Percentiles rank a stretch among this genome's conserved stretches.
Conservation (phyloP, 2,113 vertebrate genomes). For the Chaetodon trifascialis region DNA sequence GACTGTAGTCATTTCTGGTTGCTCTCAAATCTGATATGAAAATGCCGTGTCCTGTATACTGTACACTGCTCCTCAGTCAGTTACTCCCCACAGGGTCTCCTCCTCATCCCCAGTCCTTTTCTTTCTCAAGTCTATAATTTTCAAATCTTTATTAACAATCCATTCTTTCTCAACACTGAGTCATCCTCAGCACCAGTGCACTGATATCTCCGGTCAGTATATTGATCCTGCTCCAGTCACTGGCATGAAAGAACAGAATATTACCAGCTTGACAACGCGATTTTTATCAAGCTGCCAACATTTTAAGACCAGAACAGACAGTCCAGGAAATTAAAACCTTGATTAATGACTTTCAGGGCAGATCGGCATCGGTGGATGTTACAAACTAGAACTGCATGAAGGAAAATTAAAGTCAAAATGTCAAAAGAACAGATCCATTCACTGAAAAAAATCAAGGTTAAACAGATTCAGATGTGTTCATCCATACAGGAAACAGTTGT, state of each 20-base stretch:
- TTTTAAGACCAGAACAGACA: slow-evolving; percentile 25
- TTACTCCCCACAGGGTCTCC: neutral
- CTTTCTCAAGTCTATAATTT: neutral
- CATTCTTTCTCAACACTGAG: neutral
- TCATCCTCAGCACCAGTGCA: neutral
- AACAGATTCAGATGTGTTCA: neutral
- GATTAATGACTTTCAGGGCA: slow-evolving; percentile 29
- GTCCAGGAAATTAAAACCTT: slow-evolving; percentile 57
- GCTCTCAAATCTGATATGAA: neutral
- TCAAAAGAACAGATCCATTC: neutral
- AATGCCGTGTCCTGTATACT: neutral
- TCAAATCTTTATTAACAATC: neutral
- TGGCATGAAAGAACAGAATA: neutral
- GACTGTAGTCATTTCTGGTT: neutral
- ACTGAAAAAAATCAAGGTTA: neutral
- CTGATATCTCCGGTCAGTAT: neutral
- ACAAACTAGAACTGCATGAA: neutral
- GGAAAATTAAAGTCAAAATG: neutral
- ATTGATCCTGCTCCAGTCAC: neutral
- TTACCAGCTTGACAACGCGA: neutral
- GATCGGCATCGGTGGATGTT: neutral
- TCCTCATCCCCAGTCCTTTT: neutral
- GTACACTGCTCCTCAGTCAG: neutral
- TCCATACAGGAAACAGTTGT: neutral
- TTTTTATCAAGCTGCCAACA: slow-evolving; percentile 27